Evolutionary conservation across 2,797 vertebrate species (phyloP).

Genomic region (Schizothorax lantsangensis): DNA sequence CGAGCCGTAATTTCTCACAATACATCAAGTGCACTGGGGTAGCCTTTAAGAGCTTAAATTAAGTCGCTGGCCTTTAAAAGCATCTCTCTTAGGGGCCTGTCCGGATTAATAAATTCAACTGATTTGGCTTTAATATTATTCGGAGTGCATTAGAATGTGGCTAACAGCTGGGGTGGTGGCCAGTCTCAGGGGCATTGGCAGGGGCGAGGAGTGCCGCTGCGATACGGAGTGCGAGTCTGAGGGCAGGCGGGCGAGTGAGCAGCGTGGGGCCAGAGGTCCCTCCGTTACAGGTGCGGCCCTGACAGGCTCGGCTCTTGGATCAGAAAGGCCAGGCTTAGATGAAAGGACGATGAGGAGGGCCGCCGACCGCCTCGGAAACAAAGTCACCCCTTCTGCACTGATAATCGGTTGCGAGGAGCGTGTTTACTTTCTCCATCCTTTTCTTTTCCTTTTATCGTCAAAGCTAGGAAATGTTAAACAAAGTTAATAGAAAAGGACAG

Average conservation of each 20-base stretch:
- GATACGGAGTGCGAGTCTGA: constrained; percentile 36
- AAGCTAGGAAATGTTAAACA: constrained; percentile 39
- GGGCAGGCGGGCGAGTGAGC: constrained; percentile 31
- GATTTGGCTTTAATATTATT: constrained; percentile 84
- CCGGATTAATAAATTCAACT: constrained; percentile 82
- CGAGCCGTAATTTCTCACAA: constrained; percentile 77
- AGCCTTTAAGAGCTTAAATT: constrained; percentile 82
- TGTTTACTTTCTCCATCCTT: constrained; percentile 9
- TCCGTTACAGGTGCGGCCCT: constrained; percentile 79
- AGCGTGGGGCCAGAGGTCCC: constrained; percentile 66
- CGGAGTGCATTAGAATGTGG: constrained; percentile 82
- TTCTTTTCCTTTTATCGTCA: constrained; percentile 45
- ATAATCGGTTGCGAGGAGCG: constrained; percentile 30
- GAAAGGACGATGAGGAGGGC: constrained; percentile 72
- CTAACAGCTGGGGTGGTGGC: constrained; percentile 80
- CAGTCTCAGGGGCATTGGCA: constrained; percentile 73
- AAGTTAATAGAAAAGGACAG: constrained; percentile 54
- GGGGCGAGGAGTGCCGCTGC: constrained; percentile 63
- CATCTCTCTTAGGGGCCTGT: constrained; percentile 78
- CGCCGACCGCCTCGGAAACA: constrained; percentile 68
- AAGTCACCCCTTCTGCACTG: constrained; percentile 65
- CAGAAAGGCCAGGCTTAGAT: constrained; percentile 66
- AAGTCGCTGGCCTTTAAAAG: constrained; percentile 85
- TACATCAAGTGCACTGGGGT: constrained; percentile 73
- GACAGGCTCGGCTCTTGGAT: constrained; percentile 77